These are phyloP conservation scores for Coturnix japonica DNA, from an alignment of 2,113 vertebrate species.

Conservation along the genomic window DNA sequence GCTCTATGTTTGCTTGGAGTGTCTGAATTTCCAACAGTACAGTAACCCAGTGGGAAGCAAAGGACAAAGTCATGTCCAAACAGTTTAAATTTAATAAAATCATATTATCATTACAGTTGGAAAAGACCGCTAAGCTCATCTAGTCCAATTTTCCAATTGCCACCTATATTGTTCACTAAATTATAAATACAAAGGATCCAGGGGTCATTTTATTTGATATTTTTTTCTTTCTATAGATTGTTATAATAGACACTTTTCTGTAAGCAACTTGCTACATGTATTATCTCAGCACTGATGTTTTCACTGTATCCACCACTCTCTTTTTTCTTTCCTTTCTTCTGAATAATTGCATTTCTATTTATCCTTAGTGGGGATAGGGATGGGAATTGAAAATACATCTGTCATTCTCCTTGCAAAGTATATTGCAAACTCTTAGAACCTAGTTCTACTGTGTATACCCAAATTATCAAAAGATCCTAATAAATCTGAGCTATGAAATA, in stretches of 20 bases:
- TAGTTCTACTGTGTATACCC: neutral
- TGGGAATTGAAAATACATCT: accelerated
- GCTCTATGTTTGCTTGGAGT: neutral
- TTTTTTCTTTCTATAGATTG: neutral
- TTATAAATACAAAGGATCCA: neutral
- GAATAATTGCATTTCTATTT: neutral
- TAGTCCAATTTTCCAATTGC: too few relatives aligned
- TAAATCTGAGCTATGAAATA: neutral
- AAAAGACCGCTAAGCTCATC: too few relatives aligned
- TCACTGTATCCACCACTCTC: neutral
- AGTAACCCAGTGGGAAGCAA: neutral
- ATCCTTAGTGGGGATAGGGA: neutral
- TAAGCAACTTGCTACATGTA: neutral
- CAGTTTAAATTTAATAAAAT: neutral
- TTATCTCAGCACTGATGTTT: neutral
- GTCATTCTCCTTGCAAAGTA: neutral
- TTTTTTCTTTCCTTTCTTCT: too few relatives aligned
- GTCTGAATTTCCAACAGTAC: neutral
- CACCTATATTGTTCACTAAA: too few relatives aligned
- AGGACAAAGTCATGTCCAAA: neutral
- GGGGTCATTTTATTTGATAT: neutral
- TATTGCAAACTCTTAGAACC: neutral
- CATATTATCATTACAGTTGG: too few relatives aligned
- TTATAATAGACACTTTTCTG: neutral
- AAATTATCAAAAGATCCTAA: neutral